Percentiles rank a stretch among this genome's conserved stretches.
Conservation (phyloP, 2,797 vertebrate genomes). For the Sebastes steindachneri region DNA sequence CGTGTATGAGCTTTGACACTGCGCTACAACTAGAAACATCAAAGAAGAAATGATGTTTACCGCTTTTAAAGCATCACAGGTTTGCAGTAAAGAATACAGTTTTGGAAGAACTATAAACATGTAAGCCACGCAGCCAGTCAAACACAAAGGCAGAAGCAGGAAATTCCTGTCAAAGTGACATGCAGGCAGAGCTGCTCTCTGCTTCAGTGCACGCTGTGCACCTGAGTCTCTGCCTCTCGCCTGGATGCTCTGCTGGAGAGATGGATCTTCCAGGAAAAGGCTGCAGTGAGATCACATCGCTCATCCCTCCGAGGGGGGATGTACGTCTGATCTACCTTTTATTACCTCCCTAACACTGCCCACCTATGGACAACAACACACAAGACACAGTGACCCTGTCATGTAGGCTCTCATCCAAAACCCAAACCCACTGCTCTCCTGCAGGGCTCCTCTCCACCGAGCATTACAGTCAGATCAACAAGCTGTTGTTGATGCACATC, state of each 20-base stretch:
- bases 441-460: constrained; percentile 3
- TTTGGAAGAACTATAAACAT: neutral
- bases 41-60: neutral
- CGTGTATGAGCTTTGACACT: neutral
- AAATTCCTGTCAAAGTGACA: constrained; percentile 44
- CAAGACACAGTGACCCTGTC: neutral
- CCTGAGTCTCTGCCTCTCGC: constrained; percentile 62
- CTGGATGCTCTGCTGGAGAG: constrained; percentile 40
- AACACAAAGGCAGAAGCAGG: constrained; percentile 10
- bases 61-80: neutral
- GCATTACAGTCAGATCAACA: constrained; percentile 5
- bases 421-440: constrained; percentile 3
- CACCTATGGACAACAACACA: constrained; percentile 19
- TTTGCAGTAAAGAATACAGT: neutral
- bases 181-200: constrained; percentile 34
- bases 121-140: neutral
- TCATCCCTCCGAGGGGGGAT: constrained; percentile 15
- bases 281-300: constrained; percentile 21
- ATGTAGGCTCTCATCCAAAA: constrained; percentile 7
- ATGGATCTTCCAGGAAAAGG: constrained; percentile 44
- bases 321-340: constrained; percentile 18
- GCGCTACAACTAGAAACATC: neutral
- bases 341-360: constrained; percentile 30
- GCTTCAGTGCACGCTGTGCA: constrained; percentile 55
- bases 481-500: constrained; percentile 4